Conservation (phyloP, 2,113 vertebrate species). For the Crocuta crocuta region DNA sequence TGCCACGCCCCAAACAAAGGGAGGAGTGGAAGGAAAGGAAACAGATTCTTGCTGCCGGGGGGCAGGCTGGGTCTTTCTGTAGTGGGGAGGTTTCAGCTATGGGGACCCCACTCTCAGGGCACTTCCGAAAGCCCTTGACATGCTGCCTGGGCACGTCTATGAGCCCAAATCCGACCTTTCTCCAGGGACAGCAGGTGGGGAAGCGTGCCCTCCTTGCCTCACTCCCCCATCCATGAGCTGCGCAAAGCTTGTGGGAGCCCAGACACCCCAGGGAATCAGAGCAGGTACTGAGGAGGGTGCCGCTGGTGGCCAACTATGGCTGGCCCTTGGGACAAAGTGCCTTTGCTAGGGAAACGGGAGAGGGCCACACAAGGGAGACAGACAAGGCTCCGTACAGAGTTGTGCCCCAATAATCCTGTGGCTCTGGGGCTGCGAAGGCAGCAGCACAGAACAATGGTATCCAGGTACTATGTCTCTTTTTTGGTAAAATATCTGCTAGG, state of each 20-base stretch:
- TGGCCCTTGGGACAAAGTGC: neutral
- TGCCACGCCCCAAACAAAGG: neutral
- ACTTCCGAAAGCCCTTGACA: neutral
- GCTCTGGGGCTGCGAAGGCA: neutral
- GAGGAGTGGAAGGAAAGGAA: too few species aligned
- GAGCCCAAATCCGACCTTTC: too few species aligned
- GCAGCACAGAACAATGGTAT: accelerated
- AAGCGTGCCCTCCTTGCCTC: neutral
- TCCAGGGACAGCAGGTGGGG: neutral
- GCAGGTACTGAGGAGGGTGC: neutral
- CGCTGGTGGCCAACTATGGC: accelerated
- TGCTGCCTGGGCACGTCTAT: accelerated
- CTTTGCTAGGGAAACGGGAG: too few species aligned
- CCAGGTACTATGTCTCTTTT: neutral
- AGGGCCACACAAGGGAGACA: neutral
- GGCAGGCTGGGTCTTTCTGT: too few species aligned
- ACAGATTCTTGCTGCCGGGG: accelerated
- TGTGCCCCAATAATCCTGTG: accelerated
- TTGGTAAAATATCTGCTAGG: neutral
- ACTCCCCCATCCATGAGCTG: accelerated
- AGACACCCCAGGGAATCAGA: neutral
- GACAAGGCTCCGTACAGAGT: neutral
- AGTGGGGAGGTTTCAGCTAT: neutral
- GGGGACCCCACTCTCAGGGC: neutral
- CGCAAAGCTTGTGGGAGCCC: neutral